Conservation (phyloP, 2,888 invertebrate species). For the Lordiphosa fenestrarum region DNA sequence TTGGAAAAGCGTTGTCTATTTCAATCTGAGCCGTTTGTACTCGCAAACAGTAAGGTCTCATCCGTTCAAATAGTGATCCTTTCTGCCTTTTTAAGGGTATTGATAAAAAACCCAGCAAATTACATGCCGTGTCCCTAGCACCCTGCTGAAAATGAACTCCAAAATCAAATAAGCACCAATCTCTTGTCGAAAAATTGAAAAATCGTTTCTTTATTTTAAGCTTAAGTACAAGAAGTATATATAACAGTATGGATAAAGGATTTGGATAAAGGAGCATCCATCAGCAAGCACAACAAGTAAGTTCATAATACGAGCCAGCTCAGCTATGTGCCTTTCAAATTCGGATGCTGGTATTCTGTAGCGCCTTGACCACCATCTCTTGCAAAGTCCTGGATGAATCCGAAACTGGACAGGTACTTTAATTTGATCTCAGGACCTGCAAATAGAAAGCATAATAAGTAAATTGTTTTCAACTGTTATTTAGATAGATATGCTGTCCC, state of each 20-base stretch:
- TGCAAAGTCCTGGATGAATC: conserved; percentile 91
- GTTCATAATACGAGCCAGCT: conserved; percentile 61
- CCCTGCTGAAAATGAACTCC: too few species aligned
- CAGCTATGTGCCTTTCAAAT: conserved; percentile 75
- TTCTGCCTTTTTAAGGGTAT: too few species aligned
- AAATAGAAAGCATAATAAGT: not conserved
- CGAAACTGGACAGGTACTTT: too few species aligned
- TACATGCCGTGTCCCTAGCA: too few species aligned
- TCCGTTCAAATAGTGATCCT: too few species aligned
- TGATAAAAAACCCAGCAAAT: too few species aligned
- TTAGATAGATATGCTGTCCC: not conserved
- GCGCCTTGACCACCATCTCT: too few species aligned
- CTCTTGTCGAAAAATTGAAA: conserved; percentile 59
- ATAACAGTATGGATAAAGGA: conserved; percentile 27
- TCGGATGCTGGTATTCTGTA: conserved; percentile 79
- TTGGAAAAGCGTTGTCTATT: too few species aligned
- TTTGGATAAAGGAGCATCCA: too few species aligned
- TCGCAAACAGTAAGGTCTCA: too few species aligned
- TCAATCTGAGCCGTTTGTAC: too few species aligned
- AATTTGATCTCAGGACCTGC: conserved; percentile 95
- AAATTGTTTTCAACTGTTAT: not conserved
- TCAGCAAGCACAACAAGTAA: conserved; percentile 40
- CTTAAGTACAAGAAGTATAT: conserved; percentile 39
- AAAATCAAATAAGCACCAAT: not conserved
- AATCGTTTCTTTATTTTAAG: conserved; percentile 66